Conservation (phyloP, 2,888 invertebrate genomes). For the Zaprionus obscuricornis region DNA sequence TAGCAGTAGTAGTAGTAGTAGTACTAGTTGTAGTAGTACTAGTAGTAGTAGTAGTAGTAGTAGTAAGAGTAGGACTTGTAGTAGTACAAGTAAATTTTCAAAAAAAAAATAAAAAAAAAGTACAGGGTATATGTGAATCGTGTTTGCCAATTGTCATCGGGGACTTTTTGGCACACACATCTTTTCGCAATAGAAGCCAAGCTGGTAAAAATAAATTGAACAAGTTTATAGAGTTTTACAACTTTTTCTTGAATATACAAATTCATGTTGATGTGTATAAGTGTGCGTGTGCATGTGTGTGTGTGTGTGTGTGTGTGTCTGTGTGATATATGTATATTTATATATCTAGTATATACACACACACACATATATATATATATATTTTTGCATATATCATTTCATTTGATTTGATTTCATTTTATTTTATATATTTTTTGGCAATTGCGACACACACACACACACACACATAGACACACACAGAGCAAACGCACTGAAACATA, state of each 20-base stretch:
- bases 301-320: neutral
- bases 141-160: no score
- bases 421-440: slow-evolving; percentile 16
- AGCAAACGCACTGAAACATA: neutral
- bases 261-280: neutral
- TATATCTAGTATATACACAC: neutral
- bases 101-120: neutral
- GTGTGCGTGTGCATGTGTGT: neutral
- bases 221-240: neutral
- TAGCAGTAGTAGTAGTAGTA: neutral
- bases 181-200: slow-evolving; percentile 14
- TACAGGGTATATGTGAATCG: no score
- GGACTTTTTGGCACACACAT: no score
- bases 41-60: neutral
- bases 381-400: neutral
- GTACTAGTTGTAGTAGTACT: neutral
- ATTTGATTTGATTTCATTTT: no score
- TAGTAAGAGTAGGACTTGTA: neutral
- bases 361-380: neutral
- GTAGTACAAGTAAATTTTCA: neutral
- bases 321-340: neutral
- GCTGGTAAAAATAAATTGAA: slow-evolving; percentile 12
- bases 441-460: neutral
- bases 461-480: slow-evolving; percentile 1
- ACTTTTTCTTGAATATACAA: no score